phyloP scores from a whole-genome alignment of 2,113 vertebrate species.

The Rhineura floridana region DNA sequence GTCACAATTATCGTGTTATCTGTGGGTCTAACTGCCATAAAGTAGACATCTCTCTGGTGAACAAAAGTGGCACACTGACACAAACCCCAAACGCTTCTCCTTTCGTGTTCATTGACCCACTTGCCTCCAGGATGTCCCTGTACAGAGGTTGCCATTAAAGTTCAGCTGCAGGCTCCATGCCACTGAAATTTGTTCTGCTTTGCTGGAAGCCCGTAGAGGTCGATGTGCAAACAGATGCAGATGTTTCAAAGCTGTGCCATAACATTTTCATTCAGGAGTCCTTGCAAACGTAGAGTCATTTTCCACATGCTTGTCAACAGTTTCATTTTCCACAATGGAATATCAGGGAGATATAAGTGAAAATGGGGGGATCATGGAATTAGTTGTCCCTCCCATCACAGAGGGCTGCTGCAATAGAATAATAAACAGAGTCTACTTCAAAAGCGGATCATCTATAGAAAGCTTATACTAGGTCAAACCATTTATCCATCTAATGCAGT shows the following conservation, averaged over 20 bases:
- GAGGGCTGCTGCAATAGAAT: background rate
- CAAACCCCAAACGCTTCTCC: background rate
- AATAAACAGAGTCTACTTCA: background rate
- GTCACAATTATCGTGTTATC: background rate
- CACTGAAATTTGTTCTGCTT: background rate
- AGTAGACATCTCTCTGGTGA: background rate
- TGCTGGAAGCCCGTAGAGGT: background rate
- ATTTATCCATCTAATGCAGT: background rate
- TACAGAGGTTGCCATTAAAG: background rate
- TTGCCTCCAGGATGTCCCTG: constrained; percentile 14
- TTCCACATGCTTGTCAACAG: background rate
- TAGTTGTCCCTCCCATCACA: background rate
- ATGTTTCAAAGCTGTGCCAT: constrained; percentile 1
- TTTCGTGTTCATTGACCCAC: background rate
- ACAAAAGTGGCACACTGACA: background rate
- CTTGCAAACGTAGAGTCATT: constrained; percentile 11
- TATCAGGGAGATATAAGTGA: background rate
- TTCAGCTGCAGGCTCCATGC: constrained; percentile 27
- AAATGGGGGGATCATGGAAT: constrained; percentile 26
- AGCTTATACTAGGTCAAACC: background rate
- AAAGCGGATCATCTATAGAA: too few relatives aligned
- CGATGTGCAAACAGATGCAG: background rate
- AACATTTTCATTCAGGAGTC: constrained; percentile 20
- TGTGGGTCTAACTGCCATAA: background rate
- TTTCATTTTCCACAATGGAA: background rate